Evolutionary conservation across 2,797 vertebrate species (phyloP).

Genomic region (Labroides dimidiatus): DNA sequence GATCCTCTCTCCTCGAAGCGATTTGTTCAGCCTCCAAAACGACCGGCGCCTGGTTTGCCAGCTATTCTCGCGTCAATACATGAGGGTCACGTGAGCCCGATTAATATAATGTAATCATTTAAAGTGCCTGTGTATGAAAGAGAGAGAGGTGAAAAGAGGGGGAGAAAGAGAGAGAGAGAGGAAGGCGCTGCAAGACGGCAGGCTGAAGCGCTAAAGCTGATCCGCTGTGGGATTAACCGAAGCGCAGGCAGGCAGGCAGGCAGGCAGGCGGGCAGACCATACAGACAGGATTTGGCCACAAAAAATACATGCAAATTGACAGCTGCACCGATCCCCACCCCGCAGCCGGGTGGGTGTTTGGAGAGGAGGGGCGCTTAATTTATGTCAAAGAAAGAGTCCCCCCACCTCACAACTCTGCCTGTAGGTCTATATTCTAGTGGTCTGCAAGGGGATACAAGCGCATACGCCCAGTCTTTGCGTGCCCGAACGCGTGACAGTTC

Average conservation of each 20-base stretch:
- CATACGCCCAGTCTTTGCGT: conserved; percentile 69
- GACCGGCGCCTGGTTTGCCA: conserved; percentile 2
- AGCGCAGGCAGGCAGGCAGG: conserved; percentile 43
- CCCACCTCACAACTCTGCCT: conserved; percentile 46
- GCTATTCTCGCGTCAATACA: conserved; percentile 37
- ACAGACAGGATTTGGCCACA: conserved; percentile 69
- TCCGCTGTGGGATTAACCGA: conserved; percentile 76
- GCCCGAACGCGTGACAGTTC: conserved; percentile 50
- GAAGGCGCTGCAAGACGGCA: conserved; percentile 47
- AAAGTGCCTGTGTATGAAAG: conserved; percentile 55
- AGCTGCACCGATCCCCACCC: conserved; percentile 78
- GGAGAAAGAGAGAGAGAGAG: conserved; percentile 9
- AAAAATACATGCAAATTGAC: conserved; percentile 78
- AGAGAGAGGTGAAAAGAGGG: conserved; percentile 2
- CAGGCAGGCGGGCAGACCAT: conserved; percentile 33
- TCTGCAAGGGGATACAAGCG: conserved; percentile 36
- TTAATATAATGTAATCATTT: conserved; percentile 69
- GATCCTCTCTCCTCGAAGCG: conserved; percentile 45
- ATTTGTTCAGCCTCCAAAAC: conserved; percentile 26
- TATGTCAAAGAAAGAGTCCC: conserved; percentile 55
- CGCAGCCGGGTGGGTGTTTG: conserved; percentile 53
- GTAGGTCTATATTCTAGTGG: conserved; percentile 23
- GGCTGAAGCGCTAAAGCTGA: conserved; percentile 66
- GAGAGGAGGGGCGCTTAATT: conserved; percentile 40
- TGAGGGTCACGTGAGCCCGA: conserved; percentile 45